These are phyloP conservation scores for Rhinoptilus africanus DNA, from an alignment of 2,113 vertebrate species.

Conservation along the genomic window DNA sequence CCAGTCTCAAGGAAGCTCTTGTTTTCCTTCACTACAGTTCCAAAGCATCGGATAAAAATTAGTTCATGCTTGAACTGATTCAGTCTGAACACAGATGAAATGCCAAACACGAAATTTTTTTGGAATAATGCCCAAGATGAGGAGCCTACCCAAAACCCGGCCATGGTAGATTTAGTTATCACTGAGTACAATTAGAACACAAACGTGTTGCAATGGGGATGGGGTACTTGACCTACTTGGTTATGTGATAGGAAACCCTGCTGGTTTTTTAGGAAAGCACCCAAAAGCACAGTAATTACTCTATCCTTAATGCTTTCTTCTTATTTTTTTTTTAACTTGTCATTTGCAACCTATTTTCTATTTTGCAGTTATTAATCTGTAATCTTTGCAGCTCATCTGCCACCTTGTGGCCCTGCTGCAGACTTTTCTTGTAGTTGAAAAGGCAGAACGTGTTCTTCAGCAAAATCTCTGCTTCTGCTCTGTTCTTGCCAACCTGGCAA, in stretches of 20 bases:
- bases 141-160: not conserved
- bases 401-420: constrained; percentile 57
- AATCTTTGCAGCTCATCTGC: constrained; percentile 64
- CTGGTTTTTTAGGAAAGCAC: not conserved
- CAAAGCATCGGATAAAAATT: not conserved
- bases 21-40: not conserved
- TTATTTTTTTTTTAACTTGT: not conserved
- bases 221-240: not conserved
- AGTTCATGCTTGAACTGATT: not conserved
- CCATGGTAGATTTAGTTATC: not conserved
- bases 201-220: not conserved
- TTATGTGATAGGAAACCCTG: not conserved
- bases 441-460: not conserved
- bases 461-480: not conserved
- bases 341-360: not conserved
- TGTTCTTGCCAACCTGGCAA: not conserved
- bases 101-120: not conserved
- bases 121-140: not conserved
- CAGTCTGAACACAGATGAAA: not conserved
- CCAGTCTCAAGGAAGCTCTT: not conserved
- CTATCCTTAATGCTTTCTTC: not conserved
- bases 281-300: not conserved
- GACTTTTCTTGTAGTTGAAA: not conserved
- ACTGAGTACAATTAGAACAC: not conserved
- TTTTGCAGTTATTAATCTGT: not conserved